These are phyloP conservation scores for Myxocyprinus asiaticus DNA, from an alignment of 2,113 vertebrate genomes.

Conservation along the genomic window DNA sequence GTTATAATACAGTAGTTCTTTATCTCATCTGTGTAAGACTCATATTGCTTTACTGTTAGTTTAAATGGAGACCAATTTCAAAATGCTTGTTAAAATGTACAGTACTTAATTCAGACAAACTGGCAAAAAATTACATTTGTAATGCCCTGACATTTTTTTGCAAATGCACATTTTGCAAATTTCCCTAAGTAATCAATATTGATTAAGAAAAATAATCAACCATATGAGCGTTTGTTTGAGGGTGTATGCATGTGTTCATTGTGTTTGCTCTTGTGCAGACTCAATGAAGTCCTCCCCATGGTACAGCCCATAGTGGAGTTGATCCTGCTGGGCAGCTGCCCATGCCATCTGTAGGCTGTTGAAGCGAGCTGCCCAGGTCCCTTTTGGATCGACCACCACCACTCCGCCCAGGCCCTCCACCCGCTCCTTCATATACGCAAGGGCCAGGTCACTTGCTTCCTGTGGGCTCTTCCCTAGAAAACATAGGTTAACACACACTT, in stretches of 20 bases:
- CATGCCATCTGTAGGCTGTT: constrained; percentile 85
- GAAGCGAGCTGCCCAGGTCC: constrained; percentile 85
- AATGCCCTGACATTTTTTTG: too few relatives aligned
- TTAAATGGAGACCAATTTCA: neutral
- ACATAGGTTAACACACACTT: constrained; percentile 23
- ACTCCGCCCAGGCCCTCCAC: constrained; percentile 81
- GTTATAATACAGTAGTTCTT: neutral
- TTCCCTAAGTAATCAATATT: neutral
- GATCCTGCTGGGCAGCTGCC: constrained; percentile 81
- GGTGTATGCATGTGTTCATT: constrained; percentile 39
- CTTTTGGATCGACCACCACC: constrained; percentile 80
- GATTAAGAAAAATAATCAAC: neutral
- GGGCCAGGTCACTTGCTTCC: constrained; percentile 77
- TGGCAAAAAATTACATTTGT: too few relatives aligned
- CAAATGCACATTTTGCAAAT: neutral
- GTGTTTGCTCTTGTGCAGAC: neutral
- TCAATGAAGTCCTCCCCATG: constrained; percentile 68
- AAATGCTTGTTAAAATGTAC: neutral
- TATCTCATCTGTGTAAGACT: neutral
- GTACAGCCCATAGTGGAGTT: constrained; percentile 77
- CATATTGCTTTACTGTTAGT: neutral
- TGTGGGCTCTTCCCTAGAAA: constrained; percentile 80
- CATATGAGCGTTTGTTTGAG: neutral
- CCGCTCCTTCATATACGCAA: constrained; percentile 86
- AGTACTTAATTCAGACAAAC: neutral